phyloP scores from a whole-genome alignment of 2,888 invertebrate genomes.

The Drosophila kanekoi region DNA sequence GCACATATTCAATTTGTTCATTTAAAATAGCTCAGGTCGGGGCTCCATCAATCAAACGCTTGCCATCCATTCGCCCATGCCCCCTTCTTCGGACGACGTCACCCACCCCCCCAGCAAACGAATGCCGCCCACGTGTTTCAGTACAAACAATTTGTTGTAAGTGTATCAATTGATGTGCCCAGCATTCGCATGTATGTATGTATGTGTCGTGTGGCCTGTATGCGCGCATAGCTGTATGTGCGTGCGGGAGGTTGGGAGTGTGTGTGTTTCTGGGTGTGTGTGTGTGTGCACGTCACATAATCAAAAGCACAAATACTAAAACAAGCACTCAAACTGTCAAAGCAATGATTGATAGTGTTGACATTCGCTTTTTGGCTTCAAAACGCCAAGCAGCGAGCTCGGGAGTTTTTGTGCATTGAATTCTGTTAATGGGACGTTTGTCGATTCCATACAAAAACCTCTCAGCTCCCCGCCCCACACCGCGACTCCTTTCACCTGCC shows the following conservation, averaged over 20 bases:
- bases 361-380: conserved; percentile 80
- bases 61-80: conserved; percentile 9
- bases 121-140: conserved; percentile 58
- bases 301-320: conserved; percentile 82
- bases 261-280: conserved; percentile 17
- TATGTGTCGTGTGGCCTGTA: background rate
- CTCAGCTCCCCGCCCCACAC: conserved; percentile 1
- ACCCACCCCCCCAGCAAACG: background rate
- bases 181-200: conserved; percentile 14
- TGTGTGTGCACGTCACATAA: conserved; percentile 66
- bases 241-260: conserved; percentile 12
- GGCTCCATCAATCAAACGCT: conserved; percentile 70
- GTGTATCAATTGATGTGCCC: conserved; percentile 78
- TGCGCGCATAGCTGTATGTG: background rate
- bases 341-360: conserved; percentile 81
- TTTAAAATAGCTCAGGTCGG: conserved; percentile 77
- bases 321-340: conserved; percentile 81
- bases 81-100: background rate
- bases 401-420: conserved; percentile 74
- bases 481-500: background rate
- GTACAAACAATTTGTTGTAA: conserved; percentile 81
- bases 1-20: conserved; percentile 75
- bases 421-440: conserved; percentile 76
- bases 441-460: conserved; percentile 33
- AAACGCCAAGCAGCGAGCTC: conserved; percentile 41